Percentiles rank a stretch among this genome's conserved stretches.
Conservation (phyloP, 2,888 invertebrate genomes). For the Caenorhabditis wallacei region DNA sequence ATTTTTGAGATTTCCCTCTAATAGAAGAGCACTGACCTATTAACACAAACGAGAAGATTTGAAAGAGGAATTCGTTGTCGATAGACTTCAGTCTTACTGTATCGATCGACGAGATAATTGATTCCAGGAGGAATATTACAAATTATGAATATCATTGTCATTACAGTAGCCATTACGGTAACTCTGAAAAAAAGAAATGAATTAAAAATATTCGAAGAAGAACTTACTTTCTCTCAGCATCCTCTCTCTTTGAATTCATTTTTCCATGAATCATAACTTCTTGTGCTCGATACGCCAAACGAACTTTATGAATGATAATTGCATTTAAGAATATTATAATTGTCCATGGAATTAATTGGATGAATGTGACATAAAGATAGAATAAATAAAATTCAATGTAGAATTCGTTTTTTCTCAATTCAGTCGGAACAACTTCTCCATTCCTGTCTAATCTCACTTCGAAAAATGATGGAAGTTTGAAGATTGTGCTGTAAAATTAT, state of each 20-base stretch:
- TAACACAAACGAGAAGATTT: conserved; percentile 82
- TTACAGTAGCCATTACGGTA: conserved; percentile 82
- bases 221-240: conserved; percentile 74
- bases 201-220: neutral
- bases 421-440: conserved; percentile 74
- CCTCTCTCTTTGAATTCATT: conserved; percentile 64
- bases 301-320: conserved; percentile 74
- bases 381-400: conserved; percentile 76
- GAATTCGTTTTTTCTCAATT: conserved; percentile 72
- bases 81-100: conserved; percentile 39
- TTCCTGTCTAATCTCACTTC: conserved; percentile 72
- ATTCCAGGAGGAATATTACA: conserved; percentile 74
- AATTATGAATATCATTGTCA: conserved; percentile 78
- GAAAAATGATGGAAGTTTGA: conserved; percentile 80
- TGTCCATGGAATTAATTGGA: conserved; percentile 79
- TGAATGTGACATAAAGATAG: conserved; percentile 76
- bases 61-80: conserved; percentile 76
- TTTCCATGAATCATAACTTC: conserved; percentile 59
- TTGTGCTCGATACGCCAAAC: conserved; percentile 62
- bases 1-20: neutral
- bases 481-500: conserved; percentile 71
- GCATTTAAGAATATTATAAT: conserved; percentile 80
- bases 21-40: conserved; percentile 73
- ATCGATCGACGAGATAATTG: conserved; percentile 76
- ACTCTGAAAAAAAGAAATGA: conserved; percentile 70